Evolutionary conservation across 2,797 vertebrate genomes (phyloP), one percentile per base, ranked within the genome.

Genomic region (Malacoraja senta): DNA sequence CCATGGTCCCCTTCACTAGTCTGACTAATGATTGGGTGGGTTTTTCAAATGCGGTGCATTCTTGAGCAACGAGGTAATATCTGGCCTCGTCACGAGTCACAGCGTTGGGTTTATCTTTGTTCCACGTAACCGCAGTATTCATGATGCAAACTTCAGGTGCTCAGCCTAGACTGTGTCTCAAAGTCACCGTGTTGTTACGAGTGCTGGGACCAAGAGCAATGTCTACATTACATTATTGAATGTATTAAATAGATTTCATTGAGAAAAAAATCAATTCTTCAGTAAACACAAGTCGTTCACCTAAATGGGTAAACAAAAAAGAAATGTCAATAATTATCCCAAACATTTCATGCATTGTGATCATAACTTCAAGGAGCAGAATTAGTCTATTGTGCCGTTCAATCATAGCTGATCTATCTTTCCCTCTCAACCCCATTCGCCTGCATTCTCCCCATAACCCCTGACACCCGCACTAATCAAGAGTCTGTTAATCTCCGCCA

Each of bases 111-210:
- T 99, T 99, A 95, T 99, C 98, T 97, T 99, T 98, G 97, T 97
- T 98, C 99, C 99, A 99, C 96, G 98, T 96, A 94, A 96, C 96
- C 12, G 98, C 98, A 97, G 96, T 99, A 98, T 99, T 99, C 95
- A 97, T 98, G 98, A 96, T 68, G 63, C n/a, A 68, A 61, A 68
- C 21, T 38, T 72, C 29, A 21, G 35, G 6, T 65, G 21, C 21
- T 53, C 96, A 94, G 95, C 95, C 61, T 15, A 9, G 32, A 91
- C 81, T 63, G 93, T 94, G 93, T 92, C 93, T 71, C 84, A 93
- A 71, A 93, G 61, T 29, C 13, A 84, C 71, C 29, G 29, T 80
- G 63, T 93, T 61, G 29, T 17, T 91, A 93, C 8, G 17, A 81
- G 35, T 38, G n/a, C 10, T 80, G 65, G 35, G 32, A n/a, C 58